These are phyloP conservation scores for Numenius arquata DNA, from an alignment of 2,113 vertebrate genomes.

Conservation along the genomic window DNA sequence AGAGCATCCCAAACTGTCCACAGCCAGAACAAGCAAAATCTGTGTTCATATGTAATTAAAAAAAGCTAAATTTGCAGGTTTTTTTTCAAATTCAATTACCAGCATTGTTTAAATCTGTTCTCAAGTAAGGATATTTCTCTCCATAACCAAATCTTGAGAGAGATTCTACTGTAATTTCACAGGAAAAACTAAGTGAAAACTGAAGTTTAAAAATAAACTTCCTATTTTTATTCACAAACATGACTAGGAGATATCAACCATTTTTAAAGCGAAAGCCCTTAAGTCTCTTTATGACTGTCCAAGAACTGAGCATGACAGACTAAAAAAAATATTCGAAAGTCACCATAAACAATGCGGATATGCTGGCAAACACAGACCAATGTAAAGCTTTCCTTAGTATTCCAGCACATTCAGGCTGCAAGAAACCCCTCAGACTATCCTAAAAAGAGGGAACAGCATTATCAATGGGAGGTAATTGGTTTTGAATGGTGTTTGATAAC, in stretches of 20 bases:
- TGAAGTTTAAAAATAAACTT: background rate
- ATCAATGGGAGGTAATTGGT: background rate
- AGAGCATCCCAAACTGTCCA: background rate
- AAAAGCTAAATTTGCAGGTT: too few relatives aligned
- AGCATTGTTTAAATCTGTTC: background rate
- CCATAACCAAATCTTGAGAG: background rate
- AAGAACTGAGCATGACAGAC: background rate
- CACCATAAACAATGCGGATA: background rate
- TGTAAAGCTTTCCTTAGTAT: background rate
- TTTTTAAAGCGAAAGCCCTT: background rate
- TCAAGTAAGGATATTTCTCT: background rate
- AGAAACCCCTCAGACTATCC: background rate
- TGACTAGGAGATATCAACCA: background rate
- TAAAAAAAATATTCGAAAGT: background rate
- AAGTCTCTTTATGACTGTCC: background rate
- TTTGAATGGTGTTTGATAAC: background rate
- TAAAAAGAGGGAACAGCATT: background rate
- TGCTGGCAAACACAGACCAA: background rate
- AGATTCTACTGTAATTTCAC: background rate
- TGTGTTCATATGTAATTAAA: background rate
- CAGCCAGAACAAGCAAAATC: background rate
- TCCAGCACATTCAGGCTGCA: background rate
- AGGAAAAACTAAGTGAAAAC: background rate
- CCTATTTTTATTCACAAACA: background rate
- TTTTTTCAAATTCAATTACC: background rate